These are phyloP conservation scores for Pocillopora verrucosa DNA, from an alignment of 64 coral and sea anemone species.

Conservation along the genomic window DNA sequence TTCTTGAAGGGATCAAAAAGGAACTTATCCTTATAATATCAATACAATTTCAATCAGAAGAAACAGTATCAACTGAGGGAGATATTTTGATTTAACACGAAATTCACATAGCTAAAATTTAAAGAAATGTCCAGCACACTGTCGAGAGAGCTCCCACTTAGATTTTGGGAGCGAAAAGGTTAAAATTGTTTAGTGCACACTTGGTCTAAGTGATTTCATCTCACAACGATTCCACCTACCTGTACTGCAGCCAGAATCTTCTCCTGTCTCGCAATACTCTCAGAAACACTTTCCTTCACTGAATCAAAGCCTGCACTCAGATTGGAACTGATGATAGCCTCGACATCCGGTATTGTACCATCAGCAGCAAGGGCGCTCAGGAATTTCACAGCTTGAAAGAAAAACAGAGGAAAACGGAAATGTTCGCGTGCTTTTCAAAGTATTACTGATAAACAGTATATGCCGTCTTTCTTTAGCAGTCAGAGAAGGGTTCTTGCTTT, in stretches of 20 bases:
- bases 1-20: too few species aligned
- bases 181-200: too few species aligned
- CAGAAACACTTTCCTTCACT: slow-evolving; percentile 69
- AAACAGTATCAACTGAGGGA: too few species aligned
- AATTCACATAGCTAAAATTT: too few species aligned
- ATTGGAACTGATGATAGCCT: slow-evolving; percentile 74
- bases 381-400: slow-evolving; percentile 82
- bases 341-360: slow-evolving; percentile 85
- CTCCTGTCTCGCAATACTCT: slow-evolving; percentile 81
- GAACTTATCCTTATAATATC: too few species aligned
- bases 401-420: not conserved
- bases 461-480: too few species aligned
- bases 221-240: slow-evolving; percentile 23
- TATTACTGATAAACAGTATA: too few species aligned
- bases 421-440: too few species aligned
- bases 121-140: too few species aligned
- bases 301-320: slow-evolving; percentile 68
- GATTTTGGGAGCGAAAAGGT: not conserved
- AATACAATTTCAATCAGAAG: too few species aligned
- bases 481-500: too few species aligned
- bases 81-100: too few species aligned
- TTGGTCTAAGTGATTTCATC: not conserved
- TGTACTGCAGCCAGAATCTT: slow-evolving; percentile 69
- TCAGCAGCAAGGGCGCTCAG: slow-evolving; percentile 94
- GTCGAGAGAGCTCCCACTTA: not conserved